Evolutionary conservation across 2,113 vertebrate species (phyloP).

Genomic region (Actinemys pallida): DNA sequence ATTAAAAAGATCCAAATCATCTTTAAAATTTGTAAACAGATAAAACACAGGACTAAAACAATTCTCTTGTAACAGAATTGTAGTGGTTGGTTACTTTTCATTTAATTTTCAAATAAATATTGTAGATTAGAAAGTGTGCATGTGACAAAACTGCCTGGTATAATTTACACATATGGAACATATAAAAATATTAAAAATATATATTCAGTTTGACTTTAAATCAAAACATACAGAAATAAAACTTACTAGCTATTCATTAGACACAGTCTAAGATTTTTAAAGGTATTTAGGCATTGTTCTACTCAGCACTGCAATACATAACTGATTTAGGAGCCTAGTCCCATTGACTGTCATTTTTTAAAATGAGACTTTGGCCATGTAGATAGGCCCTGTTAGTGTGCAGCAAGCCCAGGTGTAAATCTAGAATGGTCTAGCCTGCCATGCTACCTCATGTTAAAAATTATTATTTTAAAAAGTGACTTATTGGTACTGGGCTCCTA

Average conservation of each 20-base stretch:
- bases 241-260: accelerated
- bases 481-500: background rate
- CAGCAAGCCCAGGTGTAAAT: too few relatives aligned
- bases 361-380: too few relatives aligned
- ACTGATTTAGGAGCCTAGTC: background rate
- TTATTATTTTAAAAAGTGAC: background rate
- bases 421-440: too few relatives aligned
- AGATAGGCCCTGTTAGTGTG: too few relatives aligned
- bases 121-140: accelerated
- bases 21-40: background rate
- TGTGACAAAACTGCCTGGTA: accelerated
- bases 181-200: accelerated
- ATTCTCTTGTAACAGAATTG: background rate
- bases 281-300: background rate
- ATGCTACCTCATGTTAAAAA: too few relatives aligned
- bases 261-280: background rate
- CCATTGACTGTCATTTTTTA: too few relatives aligned
- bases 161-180: accelerated
- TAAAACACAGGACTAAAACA: accelerated
- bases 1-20: background rate
- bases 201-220: accelerated
- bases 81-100: background rate
- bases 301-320: background rate
- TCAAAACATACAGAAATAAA: accelerated
- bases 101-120: background rate